phyloP scores from a whole-genome alignment of 2,888 invertebrate species.

The Epiblema foenella region DNA sequence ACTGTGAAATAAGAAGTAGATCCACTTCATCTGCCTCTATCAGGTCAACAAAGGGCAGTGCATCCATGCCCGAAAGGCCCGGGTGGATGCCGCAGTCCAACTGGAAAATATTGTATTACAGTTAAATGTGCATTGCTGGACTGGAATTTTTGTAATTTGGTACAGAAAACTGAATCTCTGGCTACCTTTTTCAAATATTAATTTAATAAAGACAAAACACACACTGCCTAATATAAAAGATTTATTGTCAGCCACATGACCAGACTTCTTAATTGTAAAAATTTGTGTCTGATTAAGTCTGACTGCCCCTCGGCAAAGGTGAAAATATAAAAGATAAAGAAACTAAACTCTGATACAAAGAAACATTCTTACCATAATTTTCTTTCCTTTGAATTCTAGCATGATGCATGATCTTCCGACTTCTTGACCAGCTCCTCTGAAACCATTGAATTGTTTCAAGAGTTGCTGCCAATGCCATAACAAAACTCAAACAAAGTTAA shows the following conservation, averaged over 20 bases:
- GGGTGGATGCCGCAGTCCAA: slow-evolving; percentile 99
- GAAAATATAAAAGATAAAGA: slow-evolving; percentile 8
- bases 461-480: background rate
- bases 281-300: too few relatives aligned
- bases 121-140: too few relatives aligned
- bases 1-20: slow-evolving; percentile 97
- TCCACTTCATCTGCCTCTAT: slow-evolving; percentile 99
- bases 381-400: slow-evolving; percentile 99
- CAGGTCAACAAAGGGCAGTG: slow-evolving; percentile 98
- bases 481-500: background rate
- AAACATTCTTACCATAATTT: slow-evolving; percentile 91
- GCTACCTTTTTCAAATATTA: too few relatives aligned
- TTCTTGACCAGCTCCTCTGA: slow-evolving; percentile 98
- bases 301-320: too few relatives aligned
- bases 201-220: too few relatives aligned
- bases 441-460: slow-evolving; percentile 46
- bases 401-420: slow-evolving; percentile 99
- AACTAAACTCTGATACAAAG: background rate
- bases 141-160: too few relatives aligned
- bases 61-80: slow-evolving; percentile 98
- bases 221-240: too few relatives aligned
- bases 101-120: slow-evolving; percentile 62
- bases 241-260: too few relatives aligned
- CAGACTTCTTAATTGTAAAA: too few relatives aligned
- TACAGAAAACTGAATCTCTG: too few relatives aligned